Conservation (phyloP, 1,140 invertebrate species). For the Saccostrea glomerata region DNA sequence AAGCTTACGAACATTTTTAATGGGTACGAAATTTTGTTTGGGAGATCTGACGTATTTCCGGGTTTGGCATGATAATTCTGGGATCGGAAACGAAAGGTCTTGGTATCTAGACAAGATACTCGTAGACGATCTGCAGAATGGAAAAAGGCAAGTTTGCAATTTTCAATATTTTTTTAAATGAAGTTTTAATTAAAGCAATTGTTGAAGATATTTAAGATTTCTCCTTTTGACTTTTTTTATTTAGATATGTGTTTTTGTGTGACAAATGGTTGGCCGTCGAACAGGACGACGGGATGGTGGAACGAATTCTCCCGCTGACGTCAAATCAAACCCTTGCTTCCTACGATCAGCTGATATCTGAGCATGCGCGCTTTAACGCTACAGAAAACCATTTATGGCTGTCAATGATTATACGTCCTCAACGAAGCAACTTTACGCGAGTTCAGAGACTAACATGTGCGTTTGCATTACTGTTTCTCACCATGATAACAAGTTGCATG, state of each 20-base stretch:
- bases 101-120: conserved; percentile 75
- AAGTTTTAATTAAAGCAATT: neutral
- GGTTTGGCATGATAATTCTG: conserved; percentile 78
- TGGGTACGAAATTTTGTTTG: conserved; percentile 65
- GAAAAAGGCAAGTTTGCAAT: conserved; percentile 68
- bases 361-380: conserved; percentile 73
- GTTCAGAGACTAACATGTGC: conserved; percentile 76
- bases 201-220: conserved; percentile 61
- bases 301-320: conserved; percentile 71
- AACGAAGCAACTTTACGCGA: conserved; percentile 74
- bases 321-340: conserved; percentile 67
- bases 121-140: conserved; percentile 75
- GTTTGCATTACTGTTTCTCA: conserved; percentile 74
- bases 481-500: conserved; percentile 79
- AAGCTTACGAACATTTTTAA: conserved; percentile 70
- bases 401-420: conserved; percentile 72
- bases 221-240: neutral
- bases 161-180: conserved; percentile 12
- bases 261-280: conserved; percentile 75
- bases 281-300: conserved; percentile 72
- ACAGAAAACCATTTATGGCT: conserved; percentile 78
- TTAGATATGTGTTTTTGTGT: conserved; percentile 73
- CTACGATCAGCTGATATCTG: conserved; percentile 74
- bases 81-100: conserved; percentile 67
- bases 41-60: conserved; percentile 72